phyloP scores from a whole-genome alignment of 2,888 invertebrate species.

The Cosmorhoe ocellata region DNA sequence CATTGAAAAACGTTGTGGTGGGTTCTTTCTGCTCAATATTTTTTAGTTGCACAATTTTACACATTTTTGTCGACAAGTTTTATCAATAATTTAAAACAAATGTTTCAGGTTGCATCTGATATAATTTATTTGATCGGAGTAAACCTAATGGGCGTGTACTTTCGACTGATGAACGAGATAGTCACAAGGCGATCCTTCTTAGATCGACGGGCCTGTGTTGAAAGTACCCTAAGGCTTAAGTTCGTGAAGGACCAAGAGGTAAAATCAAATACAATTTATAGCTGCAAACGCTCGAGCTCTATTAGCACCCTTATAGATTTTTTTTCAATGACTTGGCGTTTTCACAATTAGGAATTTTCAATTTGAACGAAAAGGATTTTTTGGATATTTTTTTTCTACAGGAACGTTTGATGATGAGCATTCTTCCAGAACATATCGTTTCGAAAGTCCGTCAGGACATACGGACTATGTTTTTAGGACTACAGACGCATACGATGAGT shows the following conservation, averaged over 20 bases:
- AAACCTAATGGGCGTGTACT: slow-evolving; percentile 93
- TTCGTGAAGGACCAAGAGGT: slow-evolving; percentile 93
- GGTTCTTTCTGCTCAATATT: too few relatives aligned
- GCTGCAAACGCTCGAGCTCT: too few relatives aligned
- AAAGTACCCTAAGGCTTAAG: slow-evolving; percentile 90
- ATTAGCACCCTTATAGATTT: too few relatives aligned
- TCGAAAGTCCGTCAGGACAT: slow-evolving; percentile 83
- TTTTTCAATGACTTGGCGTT: too few relatives aligned
- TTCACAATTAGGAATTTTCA: too few relatives aligned
- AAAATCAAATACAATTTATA: slow-evolving; percentile 19
- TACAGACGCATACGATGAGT: slow-evolving; percentile 66
- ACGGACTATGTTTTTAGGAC: slow-evolving; percentile 78
- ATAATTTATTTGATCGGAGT: slow-evolving; percentile 87
- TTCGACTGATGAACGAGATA: slow-evolving; percentile 93
- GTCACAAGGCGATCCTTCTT: slow-evolving; percentile 93
- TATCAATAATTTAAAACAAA: too few relatives aligned
- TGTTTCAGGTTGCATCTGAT: slow-evolving; percentile 86
- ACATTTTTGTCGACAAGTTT: too few relatives aligned
- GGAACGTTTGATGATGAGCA: slow-evolving; percentile 93
- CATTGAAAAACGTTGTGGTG: too few relatives aligned
- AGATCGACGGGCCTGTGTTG: slow-evolving; percentile 92
- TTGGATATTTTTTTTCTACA: slow-evolving; percentile 57
- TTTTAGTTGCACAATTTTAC: too few relatives aligned
- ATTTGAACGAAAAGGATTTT: too few relatives aligned
- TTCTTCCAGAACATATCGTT: slow-evolving; percentile 93